Base-by-base conservation (phyloP, 2,113 vertebrate species). In the Engystomops pustulosus region DNA sequence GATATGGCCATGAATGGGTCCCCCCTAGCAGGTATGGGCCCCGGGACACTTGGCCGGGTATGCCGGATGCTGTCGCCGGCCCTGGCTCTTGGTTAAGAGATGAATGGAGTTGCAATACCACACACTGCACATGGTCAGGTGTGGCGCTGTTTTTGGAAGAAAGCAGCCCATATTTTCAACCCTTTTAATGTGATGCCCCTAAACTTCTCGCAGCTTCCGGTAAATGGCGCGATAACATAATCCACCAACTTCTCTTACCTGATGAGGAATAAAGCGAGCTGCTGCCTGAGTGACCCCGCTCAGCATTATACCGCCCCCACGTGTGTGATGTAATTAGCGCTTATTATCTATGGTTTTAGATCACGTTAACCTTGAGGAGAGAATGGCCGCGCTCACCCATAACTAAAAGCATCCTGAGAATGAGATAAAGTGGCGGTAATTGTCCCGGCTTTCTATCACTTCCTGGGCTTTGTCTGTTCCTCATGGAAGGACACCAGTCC, bases 271-370 rank as follows among this genome's bases (percentile, higher is more conserved):
- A 67, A 62, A 62, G 6, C 62, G 10, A 32, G 3, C 32, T 7
- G 62, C 34, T 9, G 12, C 32, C 30, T 8, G 6, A 8, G 27
- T 20, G 62, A 36, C 62, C 62, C 32, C 6, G 60, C 58, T 60
- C 2, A 14, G n/a, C 27, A 32, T 32, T 2, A 34, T 67, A 18
- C 62, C 10, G 27, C 1, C 36, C 27, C 20, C 6, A 30, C 6
- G 47, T 41, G 36, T 41, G 27, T 60, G 51, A 74, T 74, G 51
- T 18, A 78, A 78, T 78, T 78, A 58, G 25, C 75, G 12, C 53
- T n/a, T 78, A 78, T 78, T 78, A 78, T 34, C 23, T 58, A 41
- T 15, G 51, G 23, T 41, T 15, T 38, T 38, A 38, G 51, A 36
- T 78, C 34, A 41, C 2, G n/a, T 25, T 38, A 25, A 58, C 51